Evolutionary conservation across 2,888 invertebrate genomes (phyloP).

Genomic region (Corbicula japonica): DNA sequence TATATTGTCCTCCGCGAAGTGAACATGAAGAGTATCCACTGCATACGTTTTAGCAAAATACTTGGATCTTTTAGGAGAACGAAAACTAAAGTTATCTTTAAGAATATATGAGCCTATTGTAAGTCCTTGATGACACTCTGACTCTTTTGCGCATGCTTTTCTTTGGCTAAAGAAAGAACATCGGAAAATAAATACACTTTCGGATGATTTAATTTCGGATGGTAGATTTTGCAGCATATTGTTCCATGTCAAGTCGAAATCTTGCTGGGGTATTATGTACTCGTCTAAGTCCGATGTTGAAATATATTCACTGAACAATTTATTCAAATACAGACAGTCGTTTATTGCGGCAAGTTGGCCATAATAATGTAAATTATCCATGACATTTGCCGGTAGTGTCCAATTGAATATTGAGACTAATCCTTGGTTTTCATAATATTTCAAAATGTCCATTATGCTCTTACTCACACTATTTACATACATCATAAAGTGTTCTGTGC

Average conservation of each 20-base stretch:
- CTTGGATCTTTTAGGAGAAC: constrained; percentile 13
- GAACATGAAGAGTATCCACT: constrained; percentile 2
- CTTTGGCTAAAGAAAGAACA: constrained; percentile 12
- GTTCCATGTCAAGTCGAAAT: background rate
- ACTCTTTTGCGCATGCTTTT: background rate
- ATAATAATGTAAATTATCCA: constrained; percentile 15
- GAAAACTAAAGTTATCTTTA: constrained; percentile 9
- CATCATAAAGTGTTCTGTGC: constrained; percentile 9
- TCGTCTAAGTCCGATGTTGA: constrained; percentile 18
- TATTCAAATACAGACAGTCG: constrained; percentile 21
- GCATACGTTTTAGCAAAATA: constrained; percentile 13
- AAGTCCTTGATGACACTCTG: background rate
- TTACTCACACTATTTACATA: constrained; percentile 9
- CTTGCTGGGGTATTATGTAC: constrained; percentile 15
- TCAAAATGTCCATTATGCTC: background rate
- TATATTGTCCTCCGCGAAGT: background rate
- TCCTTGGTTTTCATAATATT: constrained; percentile 10
- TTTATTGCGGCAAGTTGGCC: constrained; percentile 29
- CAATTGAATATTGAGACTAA: background rate
- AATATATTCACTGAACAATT: constrained; percentile 6
- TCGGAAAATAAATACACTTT: constrained; percentile 13
- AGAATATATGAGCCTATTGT: background rate
- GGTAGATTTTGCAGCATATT: constrained; percentile 8
- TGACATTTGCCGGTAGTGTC: constrained; percentile 8
- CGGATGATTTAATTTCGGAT: background rate